Percentiles rank a stretch among this genome's conserved stretches.
Conservation (phyloP, 2,113 vertebrate species). For the Mesitornis unicolor region DNA sequence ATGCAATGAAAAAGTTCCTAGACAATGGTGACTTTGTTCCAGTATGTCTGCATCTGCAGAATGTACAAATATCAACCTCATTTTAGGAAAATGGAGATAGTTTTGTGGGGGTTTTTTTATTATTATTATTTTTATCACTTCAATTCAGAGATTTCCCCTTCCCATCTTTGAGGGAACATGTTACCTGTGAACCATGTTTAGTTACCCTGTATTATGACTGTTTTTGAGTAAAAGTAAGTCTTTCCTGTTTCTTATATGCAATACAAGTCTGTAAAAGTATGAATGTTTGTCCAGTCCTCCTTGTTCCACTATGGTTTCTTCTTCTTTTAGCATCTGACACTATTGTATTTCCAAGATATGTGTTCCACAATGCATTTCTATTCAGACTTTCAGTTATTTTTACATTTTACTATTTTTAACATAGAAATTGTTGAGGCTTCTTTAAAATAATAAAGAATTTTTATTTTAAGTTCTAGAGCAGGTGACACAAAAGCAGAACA, state of each 20-base stretch:
- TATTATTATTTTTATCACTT: background rate
- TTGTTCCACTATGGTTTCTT: background rate
- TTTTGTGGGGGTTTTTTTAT: too few species aligned
- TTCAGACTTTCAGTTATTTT: background rate
- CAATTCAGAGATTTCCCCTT: background rate
- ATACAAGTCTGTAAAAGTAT: background rate
- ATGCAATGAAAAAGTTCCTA: background rate
- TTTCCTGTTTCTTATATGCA: background rate
- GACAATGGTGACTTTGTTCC: background rate
- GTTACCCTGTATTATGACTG: background rate
- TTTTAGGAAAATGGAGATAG: background rate
- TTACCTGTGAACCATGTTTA: background rate
- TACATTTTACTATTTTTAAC: accelerated
- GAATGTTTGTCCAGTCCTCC: background rate
- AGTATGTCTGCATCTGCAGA: background rate
- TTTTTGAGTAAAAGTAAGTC: background rate
- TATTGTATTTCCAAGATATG: background rate
- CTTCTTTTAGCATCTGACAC: background rate
- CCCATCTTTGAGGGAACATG: background rate
- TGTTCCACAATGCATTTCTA: background rate
- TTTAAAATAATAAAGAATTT: too few species aligned
- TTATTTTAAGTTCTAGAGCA: background rate
- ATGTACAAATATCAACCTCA: background rate
- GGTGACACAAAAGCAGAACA: background rate
- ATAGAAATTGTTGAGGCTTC: background rate